Percentiles rank a stretch among this genome's conserved stretches.
phyloP scores from a whole-genome alignment of 1,140 invertebrate species.

The Diprion similis region DNA sequence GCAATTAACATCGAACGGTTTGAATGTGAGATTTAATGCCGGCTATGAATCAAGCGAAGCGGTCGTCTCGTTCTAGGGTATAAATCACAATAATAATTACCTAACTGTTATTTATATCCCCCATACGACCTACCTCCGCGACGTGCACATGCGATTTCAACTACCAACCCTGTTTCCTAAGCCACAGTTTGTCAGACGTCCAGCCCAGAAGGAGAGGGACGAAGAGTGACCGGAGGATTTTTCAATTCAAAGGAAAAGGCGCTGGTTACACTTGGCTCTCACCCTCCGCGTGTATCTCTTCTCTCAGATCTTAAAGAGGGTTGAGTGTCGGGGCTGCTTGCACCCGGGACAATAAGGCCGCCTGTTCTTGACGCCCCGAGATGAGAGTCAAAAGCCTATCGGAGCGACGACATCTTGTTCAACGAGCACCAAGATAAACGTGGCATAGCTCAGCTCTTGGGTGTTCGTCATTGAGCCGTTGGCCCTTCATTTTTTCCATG shows the following conservation, averaged over 20 bases:
- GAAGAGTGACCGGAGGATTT: too few species aligned
- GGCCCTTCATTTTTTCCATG: too few species aligned
- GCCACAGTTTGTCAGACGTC: too few species aligned
- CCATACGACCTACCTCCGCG: background rate
- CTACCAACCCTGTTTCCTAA: too few species aligned
- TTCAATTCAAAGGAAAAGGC: too few species aligned
- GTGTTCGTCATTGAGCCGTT: too few species aligned
- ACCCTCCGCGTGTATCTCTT: background rate
- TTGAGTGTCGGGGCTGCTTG: background rate
- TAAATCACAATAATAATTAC: slow-evolving; percentile 8
- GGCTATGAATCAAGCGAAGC: background rate
- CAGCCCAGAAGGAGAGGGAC: too few species aligned
- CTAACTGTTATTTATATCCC: background rate
- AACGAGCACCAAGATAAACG: too few species aligned
- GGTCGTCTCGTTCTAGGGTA: background rate
- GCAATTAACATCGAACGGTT: background rate
- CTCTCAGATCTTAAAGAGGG: background rate
- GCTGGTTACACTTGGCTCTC: too few species aligned
- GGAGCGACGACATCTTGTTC: too few species aligned
- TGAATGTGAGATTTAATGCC: slow-evolving; percentile 6
- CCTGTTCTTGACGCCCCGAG: background rate
- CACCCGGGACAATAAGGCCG: background rate
- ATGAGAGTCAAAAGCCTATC: too few species aligned
- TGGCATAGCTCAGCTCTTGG: too few species aligned
- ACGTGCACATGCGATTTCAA: background rate